Evolutionary conservation across 2,888 invertebrate species (phyloP).

Genomic region (Diploptera punctata): DNA sequence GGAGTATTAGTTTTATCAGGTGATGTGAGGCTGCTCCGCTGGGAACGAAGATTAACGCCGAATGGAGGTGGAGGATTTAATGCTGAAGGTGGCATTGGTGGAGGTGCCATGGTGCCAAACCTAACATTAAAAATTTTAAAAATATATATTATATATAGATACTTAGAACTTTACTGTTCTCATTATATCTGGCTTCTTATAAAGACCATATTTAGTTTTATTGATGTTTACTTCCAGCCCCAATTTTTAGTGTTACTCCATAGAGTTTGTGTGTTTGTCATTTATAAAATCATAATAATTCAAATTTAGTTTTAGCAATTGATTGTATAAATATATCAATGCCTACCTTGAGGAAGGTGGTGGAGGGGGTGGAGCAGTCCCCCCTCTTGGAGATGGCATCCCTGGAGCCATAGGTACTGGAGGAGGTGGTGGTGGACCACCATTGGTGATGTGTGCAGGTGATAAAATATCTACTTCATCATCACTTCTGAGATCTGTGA

Average conservation of each 20-base stretch:
- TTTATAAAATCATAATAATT: no score
- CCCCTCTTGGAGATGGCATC: slow-evolving; percentile 50
- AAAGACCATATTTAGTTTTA: no score
- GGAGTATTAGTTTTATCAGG: slow-evolving; percentile 49
- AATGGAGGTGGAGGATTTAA: slow-evolving; percentile 48
- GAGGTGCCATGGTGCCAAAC: slow-evolving; percentile 47
- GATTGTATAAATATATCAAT: no score
- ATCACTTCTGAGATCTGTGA: slow-evolving; percentile 88
- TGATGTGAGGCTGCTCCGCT: slow-evolving; percentile 45
- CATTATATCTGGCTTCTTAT: no score
- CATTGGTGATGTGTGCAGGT: slow-evolving; percentile 68
- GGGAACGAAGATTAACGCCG: slow-evolving; percentile 51
- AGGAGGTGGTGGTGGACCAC: slow-evolving; percentile 81
- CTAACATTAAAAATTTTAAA: no score
- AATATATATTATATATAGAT: no score
- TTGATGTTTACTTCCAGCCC: no score
- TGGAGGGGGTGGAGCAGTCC: slow-evolving; percentile 58
- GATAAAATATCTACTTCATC: slow-evolving; percentile 84
- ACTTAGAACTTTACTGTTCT: no score
- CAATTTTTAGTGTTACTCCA: no score
- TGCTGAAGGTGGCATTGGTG: slow-evolving; percentile 51
- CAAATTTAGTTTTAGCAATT: no score
- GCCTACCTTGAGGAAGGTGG: slow-evolving; percentile 50
- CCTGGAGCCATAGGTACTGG: slow-evolving; percentile 70
- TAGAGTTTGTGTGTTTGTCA: no score